phyloP scores from a whole-genome alignment of 30 jellyfish, hydroid and myxozoan species.

The Pelagia noctiluca region DNA sequence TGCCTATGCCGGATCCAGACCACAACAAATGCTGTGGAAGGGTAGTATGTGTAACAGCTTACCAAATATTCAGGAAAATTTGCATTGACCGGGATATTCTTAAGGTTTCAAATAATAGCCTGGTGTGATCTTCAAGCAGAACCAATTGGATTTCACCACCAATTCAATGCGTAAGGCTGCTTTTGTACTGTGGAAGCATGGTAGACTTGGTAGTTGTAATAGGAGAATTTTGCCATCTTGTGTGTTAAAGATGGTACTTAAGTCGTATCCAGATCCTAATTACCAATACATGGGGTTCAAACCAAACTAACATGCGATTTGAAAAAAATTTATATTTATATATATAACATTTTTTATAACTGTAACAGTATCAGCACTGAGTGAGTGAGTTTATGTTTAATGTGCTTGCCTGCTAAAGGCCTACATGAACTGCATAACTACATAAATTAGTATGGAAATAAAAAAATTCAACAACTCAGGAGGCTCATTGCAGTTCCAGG shows the following conservation, averaged over 20 bases:
- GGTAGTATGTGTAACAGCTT: conserved; percentile 27
- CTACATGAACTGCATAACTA: too few relatives aligned
- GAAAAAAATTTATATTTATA: too few relatives aligned
- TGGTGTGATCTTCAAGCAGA: conserved; percentile 33
- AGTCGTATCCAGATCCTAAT: conserved; percentile 27
- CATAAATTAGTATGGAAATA: too few relatives aligned
- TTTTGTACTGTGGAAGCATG: conserved; percentile 15
- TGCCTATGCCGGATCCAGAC: conserved; percentile 23
- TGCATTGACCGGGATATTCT: conserved; percentile 25
- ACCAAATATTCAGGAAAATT: conserved; percentile 1
- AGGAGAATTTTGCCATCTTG: conserved; percentile 36
- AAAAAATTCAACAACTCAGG: too few relatives aligned
- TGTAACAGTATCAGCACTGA: too few relatives aligned
- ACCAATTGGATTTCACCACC: conserved; percentile 19
- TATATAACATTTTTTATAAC: too few relatives aligned
- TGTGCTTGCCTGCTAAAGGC: too few relatives aligned
- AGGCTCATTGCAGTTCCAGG: too few relatives aligned
- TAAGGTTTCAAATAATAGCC: conserved; percentile 3
- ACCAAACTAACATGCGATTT: conserved; percentile 17
- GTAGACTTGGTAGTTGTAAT: conserved; percentile 23
- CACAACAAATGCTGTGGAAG: conserved; percentile 13
- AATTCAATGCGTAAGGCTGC: conserved; percentile 25
- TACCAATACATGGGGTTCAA: conserved; percentile 25
- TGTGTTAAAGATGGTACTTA: conserved; percentile 14
- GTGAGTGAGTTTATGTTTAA: too few relatives aligned